phyloP scores from a whole-genome alignment of 1,140 invertebrate genomes.

The Drosophila repletoides region DNA sequence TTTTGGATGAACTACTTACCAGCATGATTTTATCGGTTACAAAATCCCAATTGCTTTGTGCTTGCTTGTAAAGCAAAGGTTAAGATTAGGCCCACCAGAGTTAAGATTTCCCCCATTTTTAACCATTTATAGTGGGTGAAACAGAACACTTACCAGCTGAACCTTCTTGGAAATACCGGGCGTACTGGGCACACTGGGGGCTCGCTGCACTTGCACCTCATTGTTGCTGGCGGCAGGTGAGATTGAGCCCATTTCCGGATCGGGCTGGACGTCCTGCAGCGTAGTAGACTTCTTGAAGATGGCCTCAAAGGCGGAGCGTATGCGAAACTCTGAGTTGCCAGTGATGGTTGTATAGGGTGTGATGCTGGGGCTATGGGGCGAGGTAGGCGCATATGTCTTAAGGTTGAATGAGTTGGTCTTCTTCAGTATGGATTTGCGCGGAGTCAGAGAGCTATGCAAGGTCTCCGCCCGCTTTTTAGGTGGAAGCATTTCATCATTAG shows the following conservation, averaged over 20 bases:
- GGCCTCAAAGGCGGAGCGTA: conserved; percentile 93
- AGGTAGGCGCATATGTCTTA: conserved; percentile 86
- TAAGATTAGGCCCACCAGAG: conserved; percentile 13
- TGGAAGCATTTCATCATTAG: conserved; percentile 82
- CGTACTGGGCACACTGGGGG: conserved; percentile 87
- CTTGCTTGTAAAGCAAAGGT: conserved; percentile 59
- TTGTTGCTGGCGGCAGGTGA: conserved; percentile 64
- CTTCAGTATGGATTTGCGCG: conserved; percentile 94
- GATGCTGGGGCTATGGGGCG: conserved; percentile 86
- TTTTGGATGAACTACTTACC: conserved; percentile 49
- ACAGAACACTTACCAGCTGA: conserved; percentile 88
- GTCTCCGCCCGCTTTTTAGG: conserved; percentile 75
- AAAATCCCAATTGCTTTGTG: conserved; percentile 74
- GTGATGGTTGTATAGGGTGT: conserved; percentile 93
- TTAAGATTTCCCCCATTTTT: background rate
- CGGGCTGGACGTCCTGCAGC: conserved; percentile 90
- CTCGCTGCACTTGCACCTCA: conserved; percentile 71
- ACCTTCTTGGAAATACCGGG: conserved; percentile 92
- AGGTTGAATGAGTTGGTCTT: conserved; percentile 95
- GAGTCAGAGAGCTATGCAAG: conserved; percentile 84
- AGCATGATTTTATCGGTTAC: conserved; percentile 71
- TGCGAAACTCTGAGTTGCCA: conserved; percentile 89
- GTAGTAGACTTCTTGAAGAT: conserved; percentile 94
- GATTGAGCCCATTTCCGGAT: conserved; percentile 84
- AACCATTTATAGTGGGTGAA: background rate